phyloP scores from a whole-genome alignment of 30 jellyfish, hydroid and myxozoan species.

The Hydractinia symbiolongicarpus region DNA sequence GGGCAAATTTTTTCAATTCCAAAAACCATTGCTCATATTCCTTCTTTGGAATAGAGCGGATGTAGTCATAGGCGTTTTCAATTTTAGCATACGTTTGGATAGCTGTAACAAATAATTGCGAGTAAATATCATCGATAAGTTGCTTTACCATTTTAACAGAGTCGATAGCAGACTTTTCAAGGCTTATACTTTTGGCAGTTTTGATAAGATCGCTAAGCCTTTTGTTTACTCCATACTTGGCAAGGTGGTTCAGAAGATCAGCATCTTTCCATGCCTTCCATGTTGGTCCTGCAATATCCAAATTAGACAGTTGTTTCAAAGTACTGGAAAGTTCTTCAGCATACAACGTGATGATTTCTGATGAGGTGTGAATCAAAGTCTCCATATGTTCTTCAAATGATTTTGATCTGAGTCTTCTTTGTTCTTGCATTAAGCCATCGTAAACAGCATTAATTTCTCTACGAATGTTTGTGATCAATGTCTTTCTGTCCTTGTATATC shows the following conservation, averaged over 20 bases:
- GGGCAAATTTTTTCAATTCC: slow-evolving; percentile 39
- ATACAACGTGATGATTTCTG: slow-evolving; percentile 19
- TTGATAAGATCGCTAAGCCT: slow-evolving; percentile 26
- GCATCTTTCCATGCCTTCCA: slow-evolving; percentile 68
- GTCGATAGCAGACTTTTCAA: slow-evolving; percentile 33
- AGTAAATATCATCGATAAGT: neutral
- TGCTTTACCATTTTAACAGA: slow-evolving; percentile 1
- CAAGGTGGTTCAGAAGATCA: slow-evolving; percentile 49
- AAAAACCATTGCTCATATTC: slow-evolving; percentile 56
- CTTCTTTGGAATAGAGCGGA: slow-evolving; percentile 70
- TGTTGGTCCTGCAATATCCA: slow-evolving; percentile 60
- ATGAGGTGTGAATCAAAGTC: slow-evolving; percentile 16
- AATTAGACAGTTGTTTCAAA: slow-evolving; percentile 46
- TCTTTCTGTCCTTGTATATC: neutral
- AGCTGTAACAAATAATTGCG: neutral
- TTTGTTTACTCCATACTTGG: slow-evolving; percentile 55
- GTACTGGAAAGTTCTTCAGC: slow-evolving; percentile 40
- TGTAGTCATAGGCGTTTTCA: slow-evolving; percentile 24
- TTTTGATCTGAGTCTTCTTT: slow-evolving; percentile 13
- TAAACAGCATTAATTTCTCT: neutral
- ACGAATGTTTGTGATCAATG: neutral
- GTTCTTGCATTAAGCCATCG: neutral
- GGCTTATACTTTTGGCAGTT: slow-evolving; percentile 44
- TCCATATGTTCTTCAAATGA: slow-evolving; percentile 46
- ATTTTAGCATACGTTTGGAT: slow-evolving; percentile 6